These are phyloP conservation scores for Pocillopora grandis DNA, from an alignment of 92 coral and sea anemone genomes.

Conservation along the genomic window DNA sequence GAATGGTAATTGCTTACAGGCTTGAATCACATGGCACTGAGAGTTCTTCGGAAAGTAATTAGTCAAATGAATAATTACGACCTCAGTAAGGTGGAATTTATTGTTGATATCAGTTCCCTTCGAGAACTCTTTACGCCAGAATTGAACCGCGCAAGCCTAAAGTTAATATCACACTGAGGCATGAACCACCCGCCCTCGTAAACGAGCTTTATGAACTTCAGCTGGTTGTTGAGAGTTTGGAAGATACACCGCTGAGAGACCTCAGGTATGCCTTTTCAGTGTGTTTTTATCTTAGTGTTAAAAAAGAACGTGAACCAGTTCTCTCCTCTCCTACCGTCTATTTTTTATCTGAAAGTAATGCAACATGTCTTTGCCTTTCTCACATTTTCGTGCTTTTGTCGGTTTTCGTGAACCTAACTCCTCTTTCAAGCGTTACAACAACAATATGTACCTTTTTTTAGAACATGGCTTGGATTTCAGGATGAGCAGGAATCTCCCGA, in stretches of 20 bases:
- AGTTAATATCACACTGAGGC: slow-evolving; percentile 64
- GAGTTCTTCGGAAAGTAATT: no score
- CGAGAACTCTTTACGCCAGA: slow-evolving; percentile 24
- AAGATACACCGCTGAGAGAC: slow-evolving; percentile 69
- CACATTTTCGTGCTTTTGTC: no score
- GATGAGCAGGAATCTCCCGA: slow-evolving; percentile 83
- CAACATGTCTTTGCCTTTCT: no score
- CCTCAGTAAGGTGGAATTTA: neutral
- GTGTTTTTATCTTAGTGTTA: no score
- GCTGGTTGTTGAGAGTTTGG: slow-evolving; percentile 72
- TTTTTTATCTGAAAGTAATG: no score
- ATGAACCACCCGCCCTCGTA: slow-evolving; percentile 88
- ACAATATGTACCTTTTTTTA: neutral
- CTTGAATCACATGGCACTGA: no score
- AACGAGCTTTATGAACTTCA: slow-evolving; percentile 87
- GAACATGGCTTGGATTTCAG: slow-evolving; percentile 81
- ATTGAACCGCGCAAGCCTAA: slow-evolving; percentile 87
- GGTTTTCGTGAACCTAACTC: no score
- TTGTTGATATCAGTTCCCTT: neutral
- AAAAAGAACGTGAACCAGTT: no score
- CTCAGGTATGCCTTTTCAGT: slow-evolving; percentile 57
- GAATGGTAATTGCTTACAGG: no score
- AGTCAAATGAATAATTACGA: no score
- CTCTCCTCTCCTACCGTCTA: no score
- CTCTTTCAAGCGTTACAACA: no score